Evolutionary conservation across 1,140 invertebrate genomes (phyloP), one percentile per base, ranked within the genome.

Genomic region (Tribolium madens): DNA sequence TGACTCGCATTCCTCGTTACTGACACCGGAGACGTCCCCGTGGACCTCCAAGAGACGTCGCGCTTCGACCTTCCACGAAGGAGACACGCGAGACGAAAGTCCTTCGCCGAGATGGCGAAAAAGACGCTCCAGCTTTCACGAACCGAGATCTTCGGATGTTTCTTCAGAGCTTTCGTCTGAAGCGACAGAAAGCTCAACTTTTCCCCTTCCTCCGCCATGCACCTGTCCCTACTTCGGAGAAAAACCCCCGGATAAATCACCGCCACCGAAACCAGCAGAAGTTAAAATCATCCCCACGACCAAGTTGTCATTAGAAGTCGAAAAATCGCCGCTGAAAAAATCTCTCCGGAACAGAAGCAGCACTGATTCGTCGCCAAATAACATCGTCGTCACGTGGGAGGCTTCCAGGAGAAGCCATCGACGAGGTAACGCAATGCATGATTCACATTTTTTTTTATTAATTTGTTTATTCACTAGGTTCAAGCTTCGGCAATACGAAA

Each of bases 141-240:
- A 83, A 46, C 68, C 52, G 7, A 71, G 72, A 1, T 73, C 68
- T 12, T 36, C 21, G 2, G 53, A 72, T n/a, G 36, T 60, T 15
- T 72, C 68, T 2, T 76, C 46, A 2, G 74, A 57, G 17, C 68
- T 53, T 7, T 78, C 18, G 1, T 64, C 57, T 1, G 48, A 76
- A 75, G 42, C 73, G 9, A 77, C 72, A 3, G 83, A 84, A 68
- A 81, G 70, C 53, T 48, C 52, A 17, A 76, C 83, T 1, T 81
- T 91, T 17, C 85, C 89, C 6, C 80, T 93, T 21, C 92, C 92
- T 0, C 91, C 92, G 1, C 91, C 92, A 0, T 95, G 93, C 83
- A 93, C 92, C 0, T 93, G 93, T 81, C 92, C 93, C 0, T 94
- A 94, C 80, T 94, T 95, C 80, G 92, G 92, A 0, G 89, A 92